phyloP scores from a whole-genome alignment of 1,140 invertebrate genomes.

The Drosophila yakuba region DNA sequence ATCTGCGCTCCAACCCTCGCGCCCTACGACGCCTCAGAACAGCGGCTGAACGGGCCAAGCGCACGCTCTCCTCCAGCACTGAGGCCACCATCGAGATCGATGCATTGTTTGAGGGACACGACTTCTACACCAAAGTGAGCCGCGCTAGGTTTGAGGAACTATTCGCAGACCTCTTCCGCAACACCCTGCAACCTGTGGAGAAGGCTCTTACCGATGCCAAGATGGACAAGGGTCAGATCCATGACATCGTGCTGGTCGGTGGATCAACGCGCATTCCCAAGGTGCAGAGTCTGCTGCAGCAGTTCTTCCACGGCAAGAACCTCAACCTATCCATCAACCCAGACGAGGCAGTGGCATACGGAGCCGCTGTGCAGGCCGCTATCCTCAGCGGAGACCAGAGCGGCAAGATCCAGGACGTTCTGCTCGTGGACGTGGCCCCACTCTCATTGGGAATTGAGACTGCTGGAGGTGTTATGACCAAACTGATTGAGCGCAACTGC shows the following conservation, averaged over 20 bases:
- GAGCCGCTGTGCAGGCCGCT: slow-evolving; percentile 91
- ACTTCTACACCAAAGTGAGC: slow-evolving; percentile 93
- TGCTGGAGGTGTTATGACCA: slow-evolving; percentile 87
- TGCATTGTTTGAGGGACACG: slow-evolving; percentile 89
- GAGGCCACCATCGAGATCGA: slow-evolving; percentile 90
- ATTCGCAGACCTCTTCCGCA: slow-evolving; percentile 91
- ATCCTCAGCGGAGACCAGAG: slow-evolving; percentile 88
- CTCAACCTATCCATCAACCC: slow-evolving; percentile 91
- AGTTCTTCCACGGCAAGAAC: slow-evolving; percentile 87
- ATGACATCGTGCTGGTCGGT: slow-evolving; percentile 88
- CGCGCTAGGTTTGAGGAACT: slow-evolving; percentile 94
- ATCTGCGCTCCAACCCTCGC: slow-evolving; percentile 89
- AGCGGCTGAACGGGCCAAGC: slow-evolving; percentile 89
- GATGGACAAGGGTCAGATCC: slow-evolving; percentile 88
- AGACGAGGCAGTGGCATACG: slow-evolving; percentile 90
- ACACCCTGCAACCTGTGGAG: slow-evolving; percentile 89
- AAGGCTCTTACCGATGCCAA: slow-evolving; percentile 90
- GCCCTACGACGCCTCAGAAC: slow-evolving; percentile 91
- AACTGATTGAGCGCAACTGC: slow-evolving; percentile 88
- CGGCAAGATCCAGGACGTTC: slow-evolving; percentile 80
- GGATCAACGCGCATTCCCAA: slow-evolving; percentile 89
- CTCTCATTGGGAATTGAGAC: slow-evolving; percentile 87
- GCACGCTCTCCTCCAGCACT: slow-evolving; percentile 88
- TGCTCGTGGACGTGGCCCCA: slow-evolving; percentile 86
- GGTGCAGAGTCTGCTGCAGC: slow-evolving; percentile 87